Evolutionary conservation across 2,888 invertebrate species (phyloP), one percentile per base, ranked within the genome.

Genomic region (Portevinia maculata): DNA sequence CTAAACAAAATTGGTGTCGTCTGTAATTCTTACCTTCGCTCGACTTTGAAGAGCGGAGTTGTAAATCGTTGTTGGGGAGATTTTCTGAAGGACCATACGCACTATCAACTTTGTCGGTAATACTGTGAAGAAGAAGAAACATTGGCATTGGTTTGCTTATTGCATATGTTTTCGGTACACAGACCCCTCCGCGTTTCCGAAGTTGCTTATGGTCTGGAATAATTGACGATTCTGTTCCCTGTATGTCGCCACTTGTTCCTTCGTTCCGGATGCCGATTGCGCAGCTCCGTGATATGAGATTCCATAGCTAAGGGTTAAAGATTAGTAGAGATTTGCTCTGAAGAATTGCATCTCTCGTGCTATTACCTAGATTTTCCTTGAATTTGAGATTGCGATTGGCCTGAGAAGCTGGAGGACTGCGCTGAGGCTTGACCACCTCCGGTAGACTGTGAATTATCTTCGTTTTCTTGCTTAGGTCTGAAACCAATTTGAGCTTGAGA

Each of bases 401-500:
- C 96, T 28, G 93, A 93, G 81, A 93, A 92, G 7, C 94, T 92
- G 84, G 94, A 95, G 60, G 96, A 94, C 89, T 96, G 96, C 1
- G 96, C 94, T 3, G 95, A 94, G 0, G 96, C 94, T 79, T 94
- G 93, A 6, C 96, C 96, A 0, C 96, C 96, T 69, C 93, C 93
- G 87, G 94, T 94, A 3, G 95, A 94, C 84, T 93, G 92, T 11
- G 87, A 85, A 9, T 91, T 91, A 55, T 92, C 86, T 4, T 75
- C 84, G 24, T 89, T 86, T 52, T 94, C 93, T 73, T 92, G 92
- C 69, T 94, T 93, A 0, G 96, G 96, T 60, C 94, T 94, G 87
- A 97, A 96, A 0, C 96, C 96, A 78, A 97, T 96, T 91, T 97
- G 96, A 2, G 97, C 96, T 91, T 97, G 96, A 32, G 96, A 96